A percentile compares a stretch with the other conserved stretches of the same genome.
phyloP scores from a whole-genome alignment of 2,888 invertebrate species.

The Malacosoma neustria region DNA sequence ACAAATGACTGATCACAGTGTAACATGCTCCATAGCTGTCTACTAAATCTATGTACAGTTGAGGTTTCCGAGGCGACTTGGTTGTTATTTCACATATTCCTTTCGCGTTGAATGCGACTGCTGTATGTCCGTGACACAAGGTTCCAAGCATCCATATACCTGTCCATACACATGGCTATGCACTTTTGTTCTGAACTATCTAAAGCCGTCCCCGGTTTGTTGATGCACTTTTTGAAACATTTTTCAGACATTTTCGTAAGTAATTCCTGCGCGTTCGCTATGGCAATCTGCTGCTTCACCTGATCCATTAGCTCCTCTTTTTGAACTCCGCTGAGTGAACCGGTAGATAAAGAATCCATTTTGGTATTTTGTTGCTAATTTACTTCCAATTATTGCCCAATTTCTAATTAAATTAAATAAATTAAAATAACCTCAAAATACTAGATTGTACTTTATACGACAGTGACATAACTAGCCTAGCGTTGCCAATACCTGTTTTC shows the following conservation, averaged over 20 bases:
- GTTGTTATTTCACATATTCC: slow-evolving; percentile 66
- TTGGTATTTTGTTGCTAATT: slow-evolving; percentile 9
- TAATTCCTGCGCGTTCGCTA: slow-evolving; percentile 95
- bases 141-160: slow-evolving; percentile 98
- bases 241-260: slow-evolving; percentile 98
- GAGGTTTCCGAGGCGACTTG: slow-evolving; percentile 17
- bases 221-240: slow-evolving; percentile 96
- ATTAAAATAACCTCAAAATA: slow-evolving; percentile 41
- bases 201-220: slow-evolving; percentile 91
- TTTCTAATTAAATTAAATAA: slow-evolving; percentile 15
- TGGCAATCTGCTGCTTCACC: slow-evolving; percentile 95
- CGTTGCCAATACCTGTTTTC: no score
- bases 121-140: slow-evolving; percentile 93
- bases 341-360: slow-evolving; percentile 76
- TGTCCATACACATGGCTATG: slow-evolving; percentile 98
- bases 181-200: slow-evolving; percentile 97
- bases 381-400: slow-evolving; percentile 6
- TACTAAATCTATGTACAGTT: slow-evolving; percentile 60
- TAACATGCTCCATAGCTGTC: slow-evolving; percentile 44
- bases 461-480: no score
- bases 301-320: slow-evolving; percentile 94
- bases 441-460: neutral
- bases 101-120: slow-evolving; percentile 88
- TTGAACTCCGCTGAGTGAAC: slow-evolving; percentile 78
- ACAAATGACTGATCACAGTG: slow-evolving; percentile 39